phyloP scores from a whole-genome alignment of 2,113 vertebrate species.

The Podocnemis expansa region DNA sequence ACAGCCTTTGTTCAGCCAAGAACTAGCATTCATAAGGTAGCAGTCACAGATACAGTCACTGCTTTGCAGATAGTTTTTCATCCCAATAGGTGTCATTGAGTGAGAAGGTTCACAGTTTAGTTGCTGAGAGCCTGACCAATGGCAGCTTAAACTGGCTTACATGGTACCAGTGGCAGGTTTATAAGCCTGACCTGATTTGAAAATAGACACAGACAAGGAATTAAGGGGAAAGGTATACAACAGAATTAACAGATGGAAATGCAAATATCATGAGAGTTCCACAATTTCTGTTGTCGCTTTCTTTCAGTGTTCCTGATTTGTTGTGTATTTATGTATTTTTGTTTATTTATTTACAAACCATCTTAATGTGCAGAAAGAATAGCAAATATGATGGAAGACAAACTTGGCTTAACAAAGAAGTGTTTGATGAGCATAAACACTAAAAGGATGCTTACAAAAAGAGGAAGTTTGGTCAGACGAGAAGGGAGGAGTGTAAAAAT shows the following conservation, averaged over 20 bases:
- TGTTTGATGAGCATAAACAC: no score
- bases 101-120: background rate
- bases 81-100: background rate
- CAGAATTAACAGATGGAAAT: background rate
- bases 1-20: background rate
- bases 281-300: background rate
- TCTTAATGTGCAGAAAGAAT: no score
- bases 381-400: no score
- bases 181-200: no score
- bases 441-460: no score
- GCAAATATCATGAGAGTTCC: background rate
- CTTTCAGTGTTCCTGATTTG: background rate
- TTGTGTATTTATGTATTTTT: background rate
- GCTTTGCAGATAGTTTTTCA: background rate
- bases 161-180: background rate
- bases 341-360: background rate
- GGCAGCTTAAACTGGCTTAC: background rate
- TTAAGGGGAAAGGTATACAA: background rate
- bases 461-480: no score
- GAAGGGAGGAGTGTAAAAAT: no score
- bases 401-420: no score
- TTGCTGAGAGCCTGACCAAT: background rate
- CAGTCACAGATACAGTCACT: background rate
- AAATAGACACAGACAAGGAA: background rate
- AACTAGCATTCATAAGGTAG: background rate